These are phyloP conservation scores for Paracanthobrama guichenoti DNA, from an alignment of 2,113 vertebrate species.

Conservation along the genomic window DNA sequence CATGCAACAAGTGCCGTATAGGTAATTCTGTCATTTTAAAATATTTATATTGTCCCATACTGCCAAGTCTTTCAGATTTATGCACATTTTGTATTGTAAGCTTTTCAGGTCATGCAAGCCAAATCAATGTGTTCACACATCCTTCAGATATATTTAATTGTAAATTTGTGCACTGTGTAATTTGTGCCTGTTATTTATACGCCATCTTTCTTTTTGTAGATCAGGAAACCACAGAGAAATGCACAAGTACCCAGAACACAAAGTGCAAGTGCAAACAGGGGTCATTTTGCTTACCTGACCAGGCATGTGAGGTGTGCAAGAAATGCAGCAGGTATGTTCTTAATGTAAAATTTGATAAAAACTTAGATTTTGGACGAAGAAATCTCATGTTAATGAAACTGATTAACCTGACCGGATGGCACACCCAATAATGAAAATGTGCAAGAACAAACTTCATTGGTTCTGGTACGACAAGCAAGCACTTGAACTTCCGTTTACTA, in stretches of 20 bases:
- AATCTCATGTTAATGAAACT: not conserved
- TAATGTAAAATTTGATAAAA: not conserved
- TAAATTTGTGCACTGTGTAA: no score
- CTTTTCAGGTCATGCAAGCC: not conserved
- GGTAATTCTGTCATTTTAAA: constrained; percentile 60
- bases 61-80: not conserved
- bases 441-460: not conserved
- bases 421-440: not conserved
- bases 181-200: not conserved
- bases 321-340: constrained; percentile 69
- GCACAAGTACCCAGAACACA: constrained; percentile 59
- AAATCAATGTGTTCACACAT: not conserved
- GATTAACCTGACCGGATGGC: not conserved
- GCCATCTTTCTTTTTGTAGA: constrained; percentile 58
- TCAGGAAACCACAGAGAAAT: constrained; percentile 57
- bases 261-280: constrained; percentile 70
- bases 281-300: constrained; percentile 66
- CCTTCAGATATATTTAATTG: not conserved
- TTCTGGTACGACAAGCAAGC: not conserved
- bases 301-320: constrained; percentile 75
- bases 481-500: not conserved
- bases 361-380: not conserved
- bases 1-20: constrained; percentile 65
- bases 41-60: not conserved
- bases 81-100: not conserved